Percentiles rank a stretch among this genome's conserved stretches.
Evolutionary conservation across 1,140 invertebrate genomes (phyloP).

Genomic region (Tetramorium simillimum): DNA sequence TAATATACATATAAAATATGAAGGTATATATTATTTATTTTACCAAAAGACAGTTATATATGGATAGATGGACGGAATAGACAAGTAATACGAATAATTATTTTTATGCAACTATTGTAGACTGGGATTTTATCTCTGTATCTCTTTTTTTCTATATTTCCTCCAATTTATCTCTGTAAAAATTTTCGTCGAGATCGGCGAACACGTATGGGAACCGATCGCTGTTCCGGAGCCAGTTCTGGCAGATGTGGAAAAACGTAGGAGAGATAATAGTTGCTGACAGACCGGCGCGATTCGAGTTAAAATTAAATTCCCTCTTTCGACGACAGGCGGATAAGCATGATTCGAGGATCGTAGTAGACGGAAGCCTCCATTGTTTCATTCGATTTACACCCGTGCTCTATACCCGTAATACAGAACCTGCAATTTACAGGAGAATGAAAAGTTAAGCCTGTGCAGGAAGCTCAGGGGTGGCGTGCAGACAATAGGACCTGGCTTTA

Average conservation of each 20-base stretch:
- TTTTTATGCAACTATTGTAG: not conserved
- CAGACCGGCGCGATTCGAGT: constrained; percentile 71
- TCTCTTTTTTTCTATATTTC: not conserved
- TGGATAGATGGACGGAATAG: not conserved
- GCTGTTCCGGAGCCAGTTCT: not conserved
- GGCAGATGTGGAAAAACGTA: constrained; percentile 70
- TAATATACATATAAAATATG: not conserved
- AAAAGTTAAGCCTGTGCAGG: constrained; percentile 82
- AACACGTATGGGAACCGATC: not conserved
- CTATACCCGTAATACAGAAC: constrained; percentile 79
- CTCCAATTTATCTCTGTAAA: not conserved
- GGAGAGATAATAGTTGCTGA: constrained; percentile 66
- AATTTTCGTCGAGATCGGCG: not conserved
- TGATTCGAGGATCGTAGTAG: constrained; percentile 71
- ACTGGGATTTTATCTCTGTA: constrained; percentile 7
- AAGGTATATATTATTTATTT: not conserved
- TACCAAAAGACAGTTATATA: not conserved
- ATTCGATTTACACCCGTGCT: constrained; percentile 83
- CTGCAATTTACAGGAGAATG: constrained; percentile 84
- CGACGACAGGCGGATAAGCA: constrained; percentile 74
- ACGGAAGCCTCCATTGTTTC: constrained; percentile 82
- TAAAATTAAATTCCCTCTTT: constrained; percentile 73
- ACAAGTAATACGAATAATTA: not conserved
- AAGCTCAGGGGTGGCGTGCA: constrained; percentile 81
- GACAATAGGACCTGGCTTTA: constrained; percentile 82